phyloP scores from a whole-genome alignment of 2,888 invertebrate genomes.

The Hypomecis atomaria region DNA sequence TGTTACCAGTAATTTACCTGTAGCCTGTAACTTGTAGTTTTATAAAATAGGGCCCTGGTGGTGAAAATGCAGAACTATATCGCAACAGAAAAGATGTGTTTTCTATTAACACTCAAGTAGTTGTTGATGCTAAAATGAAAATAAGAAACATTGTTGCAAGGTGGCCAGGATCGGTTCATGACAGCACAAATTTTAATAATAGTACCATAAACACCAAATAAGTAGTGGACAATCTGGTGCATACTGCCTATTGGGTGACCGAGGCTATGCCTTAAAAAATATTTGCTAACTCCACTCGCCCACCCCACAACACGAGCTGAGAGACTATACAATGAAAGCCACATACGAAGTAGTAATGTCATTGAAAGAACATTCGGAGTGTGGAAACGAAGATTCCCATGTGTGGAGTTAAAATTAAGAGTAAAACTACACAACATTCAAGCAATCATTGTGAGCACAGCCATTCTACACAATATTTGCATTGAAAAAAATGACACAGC shows the following conservation, averaged over 20 bases:
- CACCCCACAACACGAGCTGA: conserved; percentile 29
- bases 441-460: conserved; percentile 5
- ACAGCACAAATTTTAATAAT: too few relatives aligned
- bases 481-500: conserved; percentile 1
- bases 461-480: conserved; percentile 10
- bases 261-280: conserved; percentile 16
- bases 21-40: too few relatives aligned
- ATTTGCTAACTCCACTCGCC: conserved; percentile 35
- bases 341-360: conserved; percentile 39
- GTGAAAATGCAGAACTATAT: too few relatives aligned
- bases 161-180: too few relatives aligned
- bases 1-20: too few relatives aligned
- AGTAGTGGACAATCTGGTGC: conserved; percentile 8
- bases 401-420: conserved; percentile 1
- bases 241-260: conserved; percentile 20
- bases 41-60: too few relatives aligned
- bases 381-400: conserved; percentile 41
- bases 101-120: too few relatives aligned
- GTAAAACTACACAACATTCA: neutral
- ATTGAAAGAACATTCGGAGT: conserved; percentile 41
- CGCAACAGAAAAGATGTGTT: too few relatives aligned
- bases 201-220: neutral
- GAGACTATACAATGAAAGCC: conserved; percentile 39
- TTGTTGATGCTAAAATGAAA: too few relatives aligned
- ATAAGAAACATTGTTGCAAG: too few relatives aligned